Evolutionary conservation across 2,888 invertebrate species (phyloP).

Genomic region (Rhorus exstirpatorius): DNA sequence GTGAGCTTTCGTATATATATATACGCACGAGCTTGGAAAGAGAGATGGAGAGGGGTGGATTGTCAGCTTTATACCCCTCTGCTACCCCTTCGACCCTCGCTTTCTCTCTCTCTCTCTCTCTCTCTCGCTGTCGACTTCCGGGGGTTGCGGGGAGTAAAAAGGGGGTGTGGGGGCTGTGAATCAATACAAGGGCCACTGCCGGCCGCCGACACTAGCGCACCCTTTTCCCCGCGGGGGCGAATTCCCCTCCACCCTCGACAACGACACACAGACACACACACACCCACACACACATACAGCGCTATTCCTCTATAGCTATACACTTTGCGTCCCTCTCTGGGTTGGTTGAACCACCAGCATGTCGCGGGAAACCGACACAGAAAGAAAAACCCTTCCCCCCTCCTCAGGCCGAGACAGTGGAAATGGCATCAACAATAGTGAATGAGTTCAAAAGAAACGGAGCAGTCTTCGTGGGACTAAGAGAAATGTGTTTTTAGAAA

Average conservation of each 20-base stretch:
- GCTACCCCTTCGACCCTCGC: conserved; percentile 26
- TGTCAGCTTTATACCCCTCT: conserved; percentile 64
- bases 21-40: conserved; percentile 34
- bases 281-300: conserved; percentile 5
- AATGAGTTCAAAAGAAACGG: conserved; percentile 33
- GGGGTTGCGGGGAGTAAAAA: conserved; percentile 55
- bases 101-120: conserved; percentile 55
- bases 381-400: neutral
- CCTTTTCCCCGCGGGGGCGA: conserved; percentile 54
- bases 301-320: conserved; percentile 19
- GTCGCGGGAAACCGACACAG: conserved; percentile 59
- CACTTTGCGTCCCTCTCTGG: conserved; percentile 54
- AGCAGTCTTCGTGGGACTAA: neutral
- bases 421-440: conserved; percentile 46
- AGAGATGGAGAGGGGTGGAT: conserved; percentile 42
- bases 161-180: conserved; percentile 77
- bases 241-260: conserved; percentile 43
- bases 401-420: conserved; percentile 17
- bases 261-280: conserved; percentile 43
- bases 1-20: conserved; percentile 39
- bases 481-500: conserved; percentile 11
- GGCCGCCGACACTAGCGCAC: conserved; percentile 74
- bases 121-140: no score
- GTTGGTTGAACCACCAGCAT: conserved; percentile 56
- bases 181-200: conserved; percentile 84